phyloP scores from a whole-genome alignment of 1,140 invertebrate genomes.

The Drosophila kohkoa region DNA sequence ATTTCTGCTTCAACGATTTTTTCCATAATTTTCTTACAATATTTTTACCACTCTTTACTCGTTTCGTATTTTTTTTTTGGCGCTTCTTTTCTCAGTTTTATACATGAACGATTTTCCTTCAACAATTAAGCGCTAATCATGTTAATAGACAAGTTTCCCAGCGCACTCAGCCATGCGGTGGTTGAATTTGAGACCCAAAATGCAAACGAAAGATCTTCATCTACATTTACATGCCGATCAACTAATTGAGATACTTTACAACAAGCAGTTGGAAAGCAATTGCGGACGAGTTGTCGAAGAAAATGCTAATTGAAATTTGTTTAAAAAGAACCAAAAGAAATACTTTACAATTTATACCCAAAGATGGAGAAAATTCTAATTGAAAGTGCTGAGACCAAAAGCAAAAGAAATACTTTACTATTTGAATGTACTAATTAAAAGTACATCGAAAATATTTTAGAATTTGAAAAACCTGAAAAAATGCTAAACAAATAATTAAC shows the following conservation, averaged over 20 bases:
- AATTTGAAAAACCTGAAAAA: too few species aligned
- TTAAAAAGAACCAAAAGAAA: too few species aligned
- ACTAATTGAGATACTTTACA: constrained; percentile 36
- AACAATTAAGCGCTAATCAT: constrained; percentile 26
- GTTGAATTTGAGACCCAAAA: constrained; percentile 16
- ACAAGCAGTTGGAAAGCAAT: constrained; percentile 1
- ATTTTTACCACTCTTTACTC: constrained; percentile 1
- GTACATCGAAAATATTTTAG: too few species aligned
- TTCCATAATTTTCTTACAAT: not conserved
- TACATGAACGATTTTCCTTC: constrained; percentile 15
- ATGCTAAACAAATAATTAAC: too few species aligned
- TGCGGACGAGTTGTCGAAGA: too few species aligned
- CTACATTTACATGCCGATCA: constrained; percentile 22
- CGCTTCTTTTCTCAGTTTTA: constrained; percentile 11
- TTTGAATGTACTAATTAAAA: too few species aligned
- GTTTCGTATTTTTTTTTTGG: constrained; percentile 18
- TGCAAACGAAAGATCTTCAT: constrained; percentile 1
- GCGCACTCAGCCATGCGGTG: constrained; percentile 27
- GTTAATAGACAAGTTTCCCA: constrained; percentile 34
- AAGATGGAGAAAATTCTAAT: too few species aligned
- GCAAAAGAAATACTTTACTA: too few species aligned
- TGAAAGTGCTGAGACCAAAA: too few species aligned
- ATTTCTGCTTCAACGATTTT: constrained; percentile 1
- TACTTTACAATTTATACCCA: too few species aligned
- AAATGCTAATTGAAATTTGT: too few species aligned